These are phyloP conservation scores for Myotis daubentonii DNA, from an alignment of 2,797 vertebrate genomes.

Conservation along the genomic window DNA sequence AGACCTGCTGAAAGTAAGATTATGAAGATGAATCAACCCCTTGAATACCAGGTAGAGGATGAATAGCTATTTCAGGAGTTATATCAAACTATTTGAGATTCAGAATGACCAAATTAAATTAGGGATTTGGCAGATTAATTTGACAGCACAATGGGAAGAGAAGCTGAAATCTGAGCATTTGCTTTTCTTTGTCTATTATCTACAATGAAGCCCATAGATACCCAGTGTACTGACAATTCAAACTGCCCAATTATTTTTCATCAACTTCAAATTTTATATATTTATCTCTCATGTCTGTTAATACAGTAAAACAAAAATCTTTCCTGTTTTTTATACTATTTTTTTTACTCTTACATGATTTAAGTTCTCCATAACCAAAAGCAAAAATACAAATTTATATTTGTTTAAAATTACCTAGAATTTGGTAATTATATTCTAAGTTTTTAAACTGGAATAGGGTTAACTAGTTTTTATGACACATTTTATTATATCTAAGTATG, in stretches of 20 bases:
- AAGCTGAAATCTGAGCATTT: background rate
- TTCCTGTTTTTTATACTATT: background rate
- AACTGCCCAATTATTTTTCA: background rate
- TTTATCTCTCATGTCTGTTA: background rate
- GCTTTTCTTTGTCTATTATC: background rate
- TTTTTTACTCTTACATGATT: background rate
- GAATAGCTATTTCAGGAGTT: background rate
- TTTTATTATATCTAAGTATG: background rate
- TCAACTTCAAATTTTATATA: background rate
- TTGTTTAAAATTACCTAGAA: background rate
- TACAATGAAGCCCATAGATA: background rate
- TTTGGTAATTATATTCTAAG: background rate
- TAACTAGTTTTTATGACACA: background rate
- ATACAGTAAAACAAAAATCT: background rate
- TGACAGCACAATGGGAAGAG: background rate
- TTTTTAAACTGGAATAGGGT: background rate
- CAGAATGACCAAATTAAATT: background rate
- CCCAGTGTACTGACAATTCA: background rate
- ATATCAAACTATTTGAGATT: background rate
- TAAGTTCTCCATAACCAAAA: background rate
- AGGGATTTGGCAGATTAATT: background rate
- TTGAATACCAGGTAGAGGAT: background rate
- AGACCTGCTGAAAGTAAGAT: background rate
- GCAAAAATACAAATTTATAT: background rate
- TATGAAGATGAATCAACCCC: background rate